Base-by-base conservation (phyloP, 2,888 invertebrate species). In the Cerastoderma edule region DNA sequence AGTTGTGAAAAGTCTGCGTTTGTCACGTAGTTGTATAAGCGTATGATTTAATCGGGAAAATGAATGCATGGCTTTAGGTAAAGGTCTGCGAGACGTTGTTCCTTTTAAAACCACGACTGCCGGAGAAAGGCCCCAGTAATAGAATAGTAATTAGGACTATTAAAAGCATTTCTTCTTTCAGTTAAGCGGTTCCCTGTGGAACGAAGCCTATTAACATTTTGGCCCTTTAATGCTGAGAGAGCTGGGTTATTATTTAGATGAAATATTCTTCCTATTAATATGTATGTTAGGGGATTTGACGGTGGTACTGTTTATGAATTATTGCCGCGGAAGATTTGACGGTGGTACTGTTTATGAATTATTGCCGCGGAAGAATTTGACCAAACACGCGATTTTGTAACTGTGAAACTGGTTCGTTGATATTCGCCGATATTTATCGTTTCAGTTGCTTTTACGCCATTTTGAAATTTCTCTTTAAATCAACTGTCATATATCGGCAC, bases 231-330 rank as follows among this genome's bases (percentile, higher is more conserved):
- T 33, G 63, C 54, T 53, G 27, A 50, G 53, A 30, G 39, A 48
- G 65, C 30, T 39, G 75, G 67, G 67, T 67, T 65, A 71, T 70
- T 70, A 71, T 35, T 60, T 56, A 46, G 54, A 67, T 39, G 70
- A 60, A 70, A 75, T 70, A 67, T 67, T 70, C 60, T 54, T 16
- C 32, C 60, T 35, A 81, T 81, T 75, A 81, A 81, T 81, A 81
- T 81, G 81, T 81, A 81, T 81, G 81, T 75, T 65, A 35, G 39
- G 81, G 81, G 81, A 81, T 60, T 81, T 75, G 33, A 16, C 27
- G 60, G 46, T 39, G 65, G 30, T 64, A 28, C 66, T 3, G 46
- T 56, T 73, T 73, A 60, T 70, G 68, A 67, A 76, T 57, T 71
- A 67, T 72, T 63, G 63, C 46, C 28, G 46, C n/a, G n/a, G 39